These are phyloP conservation scores for Hypena proboscidalis DNA, from an alignment of 2,888 invertebrate genomes.

Conservation along the genomic window DNA sequence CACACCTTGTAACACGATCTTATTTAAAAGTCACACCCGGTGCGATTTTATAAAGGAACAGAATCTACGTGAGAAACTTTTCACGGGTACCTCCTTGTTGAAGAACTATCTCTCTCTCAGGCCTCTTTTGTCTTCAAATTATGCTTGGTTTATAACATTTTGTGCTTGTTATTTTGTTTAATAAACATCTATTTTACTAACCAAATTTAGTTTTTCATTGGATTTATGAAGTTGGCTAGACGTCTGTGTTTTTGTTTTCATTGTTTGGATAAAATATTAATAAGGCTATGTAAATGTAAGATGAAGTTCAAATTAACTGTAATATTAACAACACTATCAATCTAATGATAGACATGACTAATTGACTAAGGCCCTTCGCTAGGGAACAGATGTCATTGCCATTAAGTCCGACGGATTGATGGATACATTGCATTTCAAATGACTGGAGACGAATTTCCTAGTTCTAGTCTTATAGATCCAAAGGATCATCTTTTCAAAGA, in stretches of 20 bases:
- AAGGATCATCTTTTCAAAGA: no score
- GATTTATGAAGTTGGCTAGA: slow-evolving; percentile 37
- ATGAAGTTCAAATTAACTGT: neutral
- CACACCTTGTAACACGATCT: slow-evolving; percentile 62
- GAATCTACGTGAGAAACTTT: slow-evolving; percentile 50
- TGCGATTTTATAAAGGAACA: slow-evolving; percentile 62
- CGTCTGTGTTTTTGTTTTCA: slow-evolving; percentile 27
- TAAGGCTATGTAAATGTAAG: slow-evolving; percentile 5
- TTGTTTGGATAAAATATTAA: slow-evolving; percentile 16
- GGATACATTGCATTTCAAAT: no score
- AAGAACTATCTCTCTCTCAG: slow-evolving; percentile 42
- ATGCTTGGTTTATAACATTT: slow-evolving; percentile 31
- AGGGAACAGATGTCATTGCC: neutral
- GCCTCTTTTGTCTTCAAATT: slow-evolving; percentile 50
- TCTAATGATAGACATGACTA: neutral
- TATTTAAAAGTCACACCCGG: slow-evolving; percentile 72
- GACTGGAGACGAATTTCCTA: no score
- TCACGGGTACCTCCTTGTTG: slow-evolving; percentile 26
- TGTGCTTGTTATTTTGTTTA: slow-evolving; percentile 10
- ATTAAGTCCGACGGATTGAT: neutral
- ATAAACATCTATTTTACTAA: slow-evolving; percentile 14
- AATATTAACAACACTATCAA: neutral
- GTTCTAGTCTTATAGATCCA: no score
- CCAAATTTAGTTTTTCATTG: slow-evolving; percentile 29
- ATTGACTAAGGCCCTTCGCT: neutral